These are phyloP conservation scores for Miopithecus talapoin DNA, from an alignment of 2,797 vertebrate species.

Conservation along the genomic window DNA sequence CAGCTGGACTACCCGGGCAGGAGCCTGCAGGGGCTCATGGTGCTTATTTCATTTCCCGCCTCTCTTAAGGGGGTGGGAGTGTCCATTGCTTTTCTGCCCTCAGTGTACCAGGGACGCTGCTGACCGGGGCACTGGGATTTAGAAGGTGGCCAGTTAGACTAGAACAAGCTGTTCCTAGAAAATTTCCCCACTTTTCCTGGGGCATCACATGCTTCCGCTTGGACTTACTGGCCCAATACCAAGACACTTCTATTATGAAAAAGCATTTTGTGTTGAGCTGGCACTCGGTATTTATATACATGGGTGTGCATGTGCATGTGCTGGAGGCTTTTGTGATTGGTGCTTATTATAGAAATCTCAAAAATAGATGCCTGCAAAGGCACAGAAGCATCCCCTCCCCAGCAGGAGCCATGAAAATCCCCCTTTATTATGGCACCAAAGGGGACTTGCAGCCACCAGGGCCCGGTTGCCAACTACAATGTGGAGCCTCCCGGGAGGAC, in stretches of 20 bases:
- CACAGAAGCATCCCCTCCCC: conserved; percentile 54
- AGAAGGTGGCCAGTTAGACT: not conserved
- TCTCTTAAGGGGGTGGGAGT: not conserved
- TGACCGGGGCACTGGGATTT: not conserved
- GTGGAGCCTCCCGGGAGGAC: not conserved
- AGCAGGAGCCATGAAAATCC: conserved; percentile 58
- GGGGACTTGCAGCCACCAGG: conserved; percentile 33
- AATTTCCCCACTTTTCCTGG: conserved; percentile 8
- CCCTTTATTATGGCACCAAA: conserved; percentile 61
- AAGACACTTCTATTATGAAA: conserved; percentile 70
- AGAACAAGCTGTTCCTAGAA: conserved; percentile 44
- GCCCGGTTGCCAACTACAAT: conserved; percentile 29
- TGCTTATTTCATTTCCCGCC: not conserved
- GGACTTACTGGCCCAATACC: conserved; percentile 6
- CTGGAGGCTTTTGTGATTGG: conserved; percentile 68
- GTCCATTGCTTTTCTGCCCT: not conserved
- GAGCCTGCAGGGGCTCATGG: not conserved
- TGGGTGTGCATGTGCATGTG: conserved; percentile 43
- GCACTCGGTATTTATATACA: conserved; percentile 61
- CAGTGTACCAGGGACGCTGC: not conserved
- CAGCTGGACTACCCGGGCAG: not conserved
- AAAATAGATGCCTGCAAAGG: conserved; percentile 75
- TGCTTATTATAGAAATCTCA: conserved; percentile 74
- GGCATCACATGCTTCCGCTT: not conserved
- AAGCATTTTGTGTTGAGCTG: conserved; percentile 34